Conservation (phyloP, 1,140 invertebrate genomes). For the Cecropterus lyciades region DNA sequence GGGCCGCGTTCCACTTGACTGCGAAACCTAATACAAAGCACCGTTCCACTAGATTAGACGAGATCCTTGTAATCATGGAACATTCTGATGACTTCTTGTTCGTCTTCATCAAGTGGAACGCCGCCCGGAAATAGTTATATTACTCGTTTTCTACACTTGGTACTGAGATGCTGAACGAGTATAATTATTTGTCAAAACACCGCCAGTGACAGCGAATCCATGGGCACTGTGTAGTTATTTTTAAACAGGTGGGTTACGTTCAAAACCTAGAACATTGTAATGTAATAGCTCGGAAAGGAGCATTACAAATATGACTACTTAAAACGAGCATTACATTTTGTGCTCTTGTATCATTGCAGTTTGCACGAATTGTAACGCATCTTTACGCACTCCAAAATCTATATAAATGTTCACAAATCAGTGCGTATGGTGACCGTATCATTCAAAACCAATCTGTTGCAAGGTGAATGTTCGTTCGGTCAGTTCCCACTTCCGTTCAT, state of each 20-base stretch:
- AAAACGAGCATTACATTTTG: not conserved
- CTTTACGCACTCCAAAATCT: too few species aligned
- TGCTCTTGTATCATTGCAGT: not conserved
- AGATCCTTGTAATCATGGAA: not conserved
- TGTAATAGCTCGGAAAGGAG: too few species aligned
- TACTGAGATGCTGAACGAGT: not conserved
- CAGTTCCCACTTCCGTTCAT: conserved; percentile 3
- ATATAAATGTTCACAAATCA: too few species aligned
- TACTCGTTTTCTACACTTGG: not conserved
- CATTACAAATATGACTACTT: too few species aligned
- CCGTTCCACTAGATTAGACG: not conserved
- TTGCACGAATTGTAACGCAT: not conserved
- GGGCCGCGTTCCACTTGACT: not conserved
- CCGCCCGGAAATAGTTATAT: not conserved
- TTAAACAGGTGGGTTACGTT: not conserved
- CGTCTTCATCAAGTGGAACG: not conserved
- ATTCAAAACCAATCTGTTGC: too few species aligned
- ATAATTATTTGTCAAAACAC: not conserved
- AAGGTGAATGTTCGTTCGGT: too few species aligned
- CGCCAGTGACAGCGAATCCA: not conserved
- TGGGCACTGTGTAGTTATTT: not conserved
- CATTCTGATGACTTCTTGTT: not conserved
- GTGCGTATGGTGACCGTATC: too few species aligned
- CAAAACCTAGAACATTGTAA: not conserved
- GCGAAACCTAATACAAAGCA: not conserved